phyloP scores from a whole-genome alignment of 2,113 vertebrate genomes.

The Danio rerio region DNA sequence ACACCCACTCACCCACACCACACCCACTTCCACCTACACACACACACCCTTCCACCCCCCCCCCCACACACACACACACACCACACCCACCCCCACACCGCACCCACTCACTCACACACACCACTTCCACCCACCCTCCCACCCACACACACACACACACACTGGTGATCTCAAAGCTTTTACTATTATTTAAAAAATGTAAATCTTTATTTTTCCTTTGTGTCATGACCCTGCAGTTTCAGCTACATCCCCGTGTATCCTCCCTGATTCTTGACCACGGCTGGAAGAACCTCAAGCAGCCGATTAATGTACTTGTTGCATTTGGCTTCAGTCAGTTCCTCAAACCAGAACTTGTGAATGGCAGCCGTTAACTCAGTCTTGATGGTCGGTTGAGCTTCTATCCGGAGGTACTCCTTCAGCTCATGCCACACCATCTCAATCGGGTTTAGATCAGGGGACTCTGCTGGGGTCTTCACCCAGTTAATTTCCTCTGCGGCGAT shows the following conservation, averaged over 20 bases:
- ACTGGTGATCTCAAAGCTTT: no score
- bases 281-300: not conserved
- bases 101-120: no score
- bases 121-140: no score
- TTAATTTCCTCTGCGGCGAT: constrained; percentile 12
- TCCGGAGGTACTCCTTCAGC: not conserved
- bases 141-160: no score
- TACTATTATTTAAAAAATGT: no score
- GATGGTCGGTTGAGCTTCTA: not conserved
- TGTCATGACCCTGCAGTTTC: no score
- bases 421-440: not conserved
- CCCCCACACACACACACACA: no score
- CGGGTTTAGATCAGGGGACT: constrained; percentile 21
- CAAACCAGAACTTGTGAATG: constrained; percentile 16
- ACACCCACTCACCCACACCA: no score
- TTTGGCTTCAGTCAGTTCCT: constrained; percentile 11
- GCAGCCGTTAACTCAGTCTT: constrained; percentile 22
- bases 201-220: no score
- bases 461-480: constrained; percentile 26
- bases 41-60: no score
- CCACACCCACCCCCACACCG: no score
- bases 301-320: constrained; percentile 14
- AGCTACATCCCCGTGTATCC: not conserved
- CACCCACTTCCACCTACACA: not conserved
- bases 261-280: not conserved